A percentile compares a stretch with the other conserved stretches of the same genome.
phyloP scores from a whole-genome alignment of 2,113 vertebrate species.

The Osmerus eperlanus region DNA sequence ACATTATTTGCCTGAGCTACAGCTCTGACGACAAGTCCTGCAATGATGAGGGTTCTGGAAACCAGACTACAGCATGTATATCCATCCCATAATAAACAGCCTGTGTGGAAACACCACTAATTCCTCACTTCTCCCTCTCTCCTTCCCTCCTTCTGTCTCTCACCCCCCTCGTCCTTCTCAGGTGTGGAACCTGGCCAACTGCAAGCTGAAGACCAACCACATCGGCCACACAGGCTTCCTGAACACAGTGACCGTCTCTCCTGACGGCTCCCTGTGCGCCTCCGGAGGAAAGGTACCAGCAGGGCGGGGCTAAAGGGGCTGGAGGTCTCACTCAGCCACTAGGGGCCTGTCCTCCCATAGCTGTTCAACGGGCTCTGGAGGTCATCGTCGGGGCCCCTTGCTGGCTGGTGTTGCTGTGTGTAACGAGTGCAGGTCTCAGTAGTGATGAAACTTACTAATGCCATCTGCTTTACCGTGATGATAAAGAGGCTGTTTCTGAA shows the following conservation, averaged over 20 bases:
- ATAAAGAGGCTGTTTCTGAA: slow-evolving; percentile 96
- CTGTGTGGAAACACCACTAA: background rate
- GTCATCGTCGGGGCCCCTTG: too few species aligned
- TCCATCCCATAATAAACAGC: background rate
- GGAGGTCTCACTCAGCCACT: too few species aligned
- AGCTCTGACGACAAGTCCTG: slow-evolving; percentile 44
- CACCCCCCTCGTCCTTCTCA: slow-evolving; percentile 32
- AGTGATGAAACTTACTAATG: slow-evolving; percentile 68
- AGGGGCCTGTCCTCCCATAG: too few species aligned
- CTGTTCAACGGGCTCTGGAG: too few species aligned
- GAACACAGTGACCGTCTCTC: slow-evolving; percentile 94
- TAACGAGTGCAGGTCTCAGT: slow-evolving; percentile 34
- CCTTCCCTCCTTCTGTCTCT: background rate
- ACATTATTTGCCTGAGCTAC: slow-evolving; percentile 45
- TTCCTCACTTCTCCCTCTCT: background rate
- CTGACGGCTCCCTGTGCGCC: slow-evolving; percentile 94
- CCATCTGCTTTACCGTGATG: slow-evolving; percentile 72
- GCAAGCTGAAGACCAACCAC: slow-evolving; percentile 98
- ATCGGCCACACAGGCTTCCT: slow-evolving; percentile 92
- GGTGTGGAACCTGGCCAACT: slow-evolving; percentile 98
- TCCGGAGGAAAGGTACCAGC: slow-evolving; percentile 88
- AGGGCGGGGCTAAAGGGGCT: too few species aligned
- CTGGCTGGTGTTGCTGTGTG: too few species aligned
- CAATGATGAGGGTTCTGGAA: slow-evolving; percentile 47
- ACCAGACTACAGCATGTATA: background rate